Percentiles rank a stretch among this genome's conserved stretches.
These are phyloP conservation scores for Carapus acus DNA, from an alignment of 2,797 vertebrate genomes.

Conservation along the genomic window DNA sequence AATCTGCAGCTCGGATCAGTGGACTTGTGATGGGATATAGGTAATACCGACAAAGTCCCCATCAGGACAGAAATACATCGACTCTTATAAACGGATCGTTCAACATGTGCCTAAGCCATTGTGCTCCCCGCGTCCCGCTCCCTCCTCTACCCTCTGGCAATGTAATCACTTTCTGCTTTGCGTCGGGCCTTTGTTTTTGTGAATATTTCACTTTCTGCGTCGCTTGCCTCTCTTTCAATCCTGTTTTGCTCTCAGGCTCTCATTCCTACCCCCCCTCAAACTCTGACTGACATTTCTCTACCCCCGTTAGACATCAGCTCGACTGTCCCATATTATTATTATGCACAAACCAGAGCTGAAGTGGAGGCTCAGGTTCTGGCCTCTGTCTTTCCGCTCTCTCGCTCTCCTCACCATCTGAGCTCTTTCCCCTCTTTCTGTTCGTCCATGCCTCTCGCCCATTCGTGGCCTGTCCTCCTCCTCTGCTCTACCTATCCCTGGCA, in stretches of 20 bases:
- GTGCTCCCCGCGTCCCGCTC: slow-evolving; percentile 54
- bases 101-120: slow-evolving; percentile 59
- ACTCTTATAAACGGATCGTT: slow-evolving; percentile 57
- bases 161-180: slow-evolving; percentile 65
- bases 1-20: slow-evolving; percentile 23
- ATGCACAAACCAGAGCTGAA: slow-evolving; percentile 58
- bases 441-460: slow-evolving; percentile 59
- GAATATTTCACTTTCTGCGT: slow-evolving; percentile 54
- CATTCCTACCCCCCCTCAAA: slow-evolving; percentile 57
- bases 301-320: slow-evolving; percentile 61
- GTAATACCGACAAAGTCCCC: slow-evolving; percentile 39
- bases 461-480: slow-evolving; percentile 39
- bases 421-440: slow-evolving; percentile 22
- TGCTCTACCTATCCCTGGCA: slow-evolving; percentile 72
- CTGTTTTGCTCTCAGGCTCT: slow-evolving; percentile 38
- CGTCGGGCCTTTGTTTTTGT: slow-evolving; percentile 67
- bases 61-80: slow-evolving; percentile 56
- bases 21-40: slow-evolving; percentile 6
- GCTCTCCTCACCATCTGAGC: slow-evolving; percentile 25
- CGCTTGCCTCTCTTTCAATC: slow-evolving; percentile 39
- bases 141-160: slow-evolving; percentile 57
- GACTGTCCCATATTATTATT: slow-evolving; percentile 66
- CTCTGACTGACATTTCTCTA: slow-evolving; percentile 69
- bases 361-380: slow-evolving; percentile 36
- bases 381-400: slow-evolving; percentile 23